A percentile compares a stretch with the other conserved stretches of the same genome.
phyloP scores from a whole-genome alignment of 2,797 vertebrate species.

The Coregonus ussuriensis region DNA sequence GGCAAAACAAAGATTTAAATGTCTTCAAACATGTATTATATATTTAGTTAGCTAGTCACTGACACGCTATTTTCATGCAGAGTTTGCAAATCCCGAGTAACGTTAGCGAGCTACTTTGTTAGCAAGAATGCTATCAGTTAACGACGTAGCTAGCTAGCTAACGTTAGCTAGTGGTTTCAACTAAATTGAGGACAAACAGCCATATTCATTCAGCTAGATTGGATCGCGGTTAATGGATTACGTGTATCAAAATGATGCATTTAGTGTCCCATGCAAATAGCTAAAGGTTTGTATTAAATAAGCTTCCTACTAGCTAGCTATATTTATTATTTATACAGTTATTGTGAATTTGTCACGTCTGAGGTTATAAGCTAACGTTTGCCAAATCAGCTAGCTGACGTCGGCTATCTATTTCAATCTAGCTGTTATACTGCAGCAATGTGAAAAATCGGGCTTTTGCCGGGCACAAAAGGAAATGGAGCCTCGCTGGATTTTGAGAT shows the following conservation, averaged over 20 bases:
- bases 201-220: slow-evolving; percentile 14
- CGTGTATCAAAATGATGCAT: background rate
- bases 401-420: slow-evolving; percentile 5
- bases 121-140: background rate
- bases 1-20: slow-evolving; percentile 49
- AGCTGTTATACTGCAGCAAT: background rate
- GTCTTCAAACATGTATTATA: slow-evolving; percentile 42
- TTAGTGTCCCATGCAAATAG: background rate
- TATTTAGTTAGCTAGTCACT: slow-evolving; percentile 27
- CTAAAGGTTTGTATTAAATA: slow-evolving; percentile 31
- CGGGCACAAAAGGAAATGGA: background rate
- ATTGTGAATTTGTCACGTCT: background rate
- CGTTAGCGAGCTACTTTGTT: slow-evolving; percentile 33
- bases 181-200: slow-evolving; percentile 20
- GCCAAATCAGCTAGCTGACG: slow-evolving; percentile 8
- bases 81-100: slow-evolving; percentile 67
- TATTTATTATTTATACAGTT: slow-evolving; percentile 2
- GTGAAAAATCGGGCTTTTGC: background rate
- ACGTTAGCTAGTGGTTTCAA: slow-evolving; percentile 6
- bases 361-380: background rate
- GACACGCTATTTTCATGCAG: slow-evolving; percentile 62
- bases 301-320: background rate
- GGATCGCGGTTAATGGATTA: slow-evolving; percentile 4
- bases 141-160: slow-evolving; percentile 34
- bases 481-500: background rate